A percentile compares a stretch with the other conserved stretches of the same genome.
Evolutionary conservation across 2,113 vertebrate species (phyloP).

Genomic region (Nymphicus hollandicus): DNA sequence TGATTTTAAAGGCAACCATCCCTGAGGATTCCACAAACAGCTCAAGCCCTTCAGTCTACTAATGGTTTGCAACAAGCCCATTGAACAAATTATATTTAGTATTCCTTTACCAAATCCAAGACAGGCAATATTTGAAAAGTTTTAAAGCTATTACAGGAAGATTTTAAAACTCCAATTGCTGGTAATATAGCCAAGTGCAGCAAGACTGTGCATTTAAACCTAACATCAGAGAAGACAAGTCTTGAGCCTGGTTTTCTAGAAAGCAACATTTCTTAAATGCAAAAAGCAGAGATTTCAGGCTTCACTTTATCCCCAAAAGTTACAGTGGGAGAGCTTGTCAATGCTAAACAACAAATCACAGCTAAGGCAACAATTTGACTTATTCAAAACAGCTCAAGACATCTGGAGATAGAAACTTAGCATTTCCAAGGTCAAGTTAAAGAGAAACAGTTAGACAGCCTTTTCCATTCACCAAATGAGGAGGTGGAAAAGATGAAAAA

Average conservation of each 20-base stretch:
- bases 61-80: background rate
- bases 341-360: background rate
- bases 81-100: background rate
- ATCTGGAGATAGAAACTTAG: background rate
- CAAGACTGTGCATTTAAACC: background rate
- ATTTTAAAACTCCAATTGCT: background rate
- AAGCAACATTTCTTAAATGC: background rate
- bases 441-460: background rate
- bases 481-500: background rate
- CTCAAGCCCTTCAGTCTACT: background rate
- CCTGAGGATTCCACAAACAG: background rate
- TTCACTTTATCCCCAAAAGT: background rate
- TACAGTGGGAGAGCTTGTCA: background rate
- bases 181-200: background rate
- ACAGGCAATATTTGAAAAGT: background rate
- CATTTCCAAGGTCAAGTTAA: background rate
- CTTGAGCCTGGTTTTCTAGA: background rate
- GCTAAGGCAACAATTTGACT: background rate
- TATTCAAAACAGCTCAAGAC: background rate
- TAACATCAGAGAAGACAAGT: background rate
- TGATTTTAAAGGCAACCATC: background rate
- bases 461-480: background rate
- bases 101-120: background rate
- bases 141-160: background rate
- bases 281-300: background rate